Percentiles rank a stretch among this genome's conserved stretches.
Conservation (phyloP, 2,888 invertebrate species). For the Luperina testacea region DNA sequence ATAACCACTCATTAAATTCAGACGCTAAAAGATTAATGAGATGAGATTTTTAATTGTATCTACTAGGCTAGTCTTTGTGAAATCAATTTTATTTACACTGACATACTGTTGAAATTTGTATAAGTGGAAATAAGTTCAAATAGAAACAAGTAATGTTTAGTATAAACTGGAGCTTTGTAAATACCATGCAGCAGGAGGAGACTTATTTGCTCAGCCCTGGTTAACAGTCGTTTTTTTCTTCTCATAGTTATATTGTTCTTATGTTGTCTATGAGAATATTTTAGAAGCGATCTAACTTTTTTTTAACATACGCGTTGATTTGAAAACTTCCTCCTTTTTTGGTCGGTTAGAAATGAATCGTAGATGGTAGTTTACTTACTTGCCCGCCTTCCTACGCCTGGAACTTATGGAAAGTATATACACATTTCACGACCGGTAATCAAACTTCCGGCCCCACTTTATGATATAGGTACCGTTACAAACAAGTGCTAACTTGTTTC, state of each 20-base stretch:
- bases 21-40: background rate
- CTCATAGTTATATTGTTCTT: background rate
- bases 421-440: slow-evolving; percentile 18
- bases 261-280: background rate
- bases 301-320: no score
- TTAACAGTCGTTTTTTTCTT: background rate
- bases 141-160: background rate
- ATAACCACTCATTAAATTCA: background rate
- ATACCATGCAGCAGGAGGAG: background rate
- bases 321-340: no score
- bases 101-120: background rate
- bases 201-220: no score
- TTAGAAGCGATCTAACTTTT: background rate
- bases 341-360: background rate
- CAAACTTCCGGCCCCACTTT: slow-evolving; percentile 40
- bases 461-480: slow-evolving; percentile 43
- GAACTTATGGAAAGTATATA: background rate
- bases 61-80: background rate
- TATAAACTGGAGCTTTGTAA: background rate
- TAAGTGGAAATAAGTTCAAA: background rate
- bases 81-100: background rate
- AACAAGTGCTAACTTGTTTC: slow-evolving; percentile 55
- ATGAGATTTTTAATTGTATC: background rate
- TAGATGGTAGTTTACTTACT: background rate
- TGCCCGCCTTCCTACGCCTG: no score